These are phyloP conservation scores for Gobionotothen gibberifrons DNA, from an alignment of 2,797 vertebrate genomes.

Conservation along the genomic window DNA sequence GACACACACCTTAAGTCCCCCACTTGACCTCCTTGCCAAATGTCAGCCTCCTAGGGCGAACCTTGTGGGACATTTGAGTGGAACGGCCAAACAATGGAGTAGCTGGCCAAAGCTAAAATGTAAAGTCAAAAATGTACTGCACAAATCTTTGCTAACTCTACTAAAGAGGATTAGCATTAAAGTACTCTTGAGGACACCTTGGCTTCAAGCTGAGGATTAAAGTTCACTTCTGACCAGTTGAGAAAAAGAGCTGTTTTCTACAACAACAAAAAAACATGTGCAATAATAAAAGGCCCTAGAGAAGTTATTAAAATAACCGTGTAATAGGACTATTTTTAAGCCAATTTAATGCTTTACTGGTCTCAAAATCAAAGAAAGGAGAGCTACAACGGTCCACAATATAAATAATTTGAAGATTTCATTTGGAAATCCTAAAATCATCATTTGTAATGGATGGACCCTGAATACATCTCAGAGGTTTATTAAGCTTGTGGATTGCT, in stretches of 20 bases:
- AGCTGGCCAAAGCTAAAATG: too few relatives aligned
- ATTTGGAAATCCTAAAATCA: background rate
- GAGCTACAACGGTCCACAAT: background rate
- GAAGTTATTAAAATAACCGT: too few relatives aligned
- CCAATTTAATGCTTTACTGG: background rate
- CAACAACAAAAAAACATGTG: background rate
- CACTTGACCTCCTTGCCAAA: too few relatives aligned
- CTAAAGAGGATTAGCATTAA: too few relatives aligned
- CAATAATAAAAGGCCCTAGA: background rate
- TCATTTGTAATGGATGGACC: background rate
- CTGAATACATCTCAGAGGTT: background rate
- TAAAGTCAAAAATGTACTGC: background rate
- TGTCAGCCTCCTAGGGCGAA: too few relatives aligned
- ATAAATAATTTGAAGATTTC: background rate
- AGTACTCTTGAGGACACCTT: background rate
- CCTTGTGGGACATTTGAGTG: too few relatives aligned
- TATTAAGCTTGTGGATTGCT: background rate
- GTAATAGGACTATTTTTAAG: background rate
- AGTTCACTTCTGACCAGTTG: background rate
- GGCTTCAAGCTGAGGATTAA: background rate
- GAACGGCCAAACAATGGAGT: too few relatives aligned
- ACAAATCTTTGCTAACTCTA: background rate
- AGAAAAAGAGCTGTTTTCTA: background rate
- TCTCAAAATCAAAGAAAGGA: background rate
- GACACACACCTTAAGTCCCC: too few relatives aligned